Percentiles rank a stretch among this genome's conserved stretches.
phyloP scores from a whole-genome alignment of 2,113 vertebrate genomes.

The Nerophis ophidion region DNA sequence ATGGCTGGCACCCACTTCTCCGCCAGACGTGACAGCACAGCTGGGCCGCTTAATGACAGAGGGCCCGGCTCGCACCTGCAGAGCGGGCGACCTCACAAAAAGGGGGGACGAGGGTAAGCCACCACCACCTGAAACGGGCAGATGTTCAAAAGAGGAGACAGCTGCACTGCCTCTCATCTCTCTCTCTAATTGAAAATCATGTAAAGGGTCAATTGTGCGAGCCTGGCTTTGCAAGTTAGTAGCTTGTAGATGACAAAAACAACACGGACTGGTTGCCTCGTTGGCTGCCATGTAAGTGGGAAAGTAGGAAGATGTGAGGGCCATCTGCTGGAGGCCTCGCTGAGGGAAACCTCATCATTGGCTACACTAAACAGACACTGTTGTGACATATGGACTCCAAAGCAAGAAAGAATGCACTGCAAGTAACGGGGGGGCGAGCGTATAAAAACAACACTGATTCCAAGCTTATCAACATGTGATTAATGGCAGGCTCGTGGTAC shows the following conservation, averaged over 20 bases:
- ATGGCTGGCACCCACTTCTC: slow-evolving; percentile 75
- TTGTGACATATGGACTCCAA: slow-evolving; percentile 56
- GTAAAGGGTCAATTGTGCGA: slow-evolving; percentile 69
- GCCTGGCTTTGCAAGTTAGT: slow-evolving; percentile 41
- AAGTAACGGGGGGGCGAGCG: not conserved
- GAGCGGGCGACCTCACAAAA: slow-evolving; percentile 51
- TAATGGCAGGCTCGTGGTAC: slow-evolving; percentile 7
- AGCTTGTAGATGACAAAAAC: slow-evolving; percentile 50
- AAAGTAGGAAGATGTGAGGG: slow-evolving; percentile 40
- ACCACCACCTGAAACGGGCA: slow-evolving; percentile 60
- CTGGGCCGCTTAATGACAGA: slow-evolving; percentile 82
- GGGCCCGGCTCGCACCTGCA: slow-evolving; percentile 80
- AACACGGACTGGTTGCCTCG: slow-evolving; percentile 50
- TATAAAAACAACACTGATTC: slow-evolving; percentile 32
- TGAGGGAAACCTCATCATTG: slow-evolving; percentile 52
- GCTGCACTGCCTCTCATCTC: slow-evolving; percentile 54
- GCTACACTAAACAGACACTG: slow-evolving; percentile 52
- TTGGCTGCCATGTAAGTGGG: slow-evolving; percentile 53
- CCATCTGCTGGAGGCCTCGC: slow-evolving; percentile 61
- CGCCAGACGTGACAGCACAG: slow-evolving; percentile 79
- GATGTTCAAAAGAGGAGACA: slow-evolving; percentile 65
- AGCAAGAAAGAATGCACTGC: slow-evolving; percentile 11
- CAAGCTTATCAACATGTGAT: slow-evolving; percentile 31
- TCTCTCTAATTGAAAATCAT: slow-evolving; percentile 67
- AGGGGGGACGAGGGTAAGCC: slow-evolving; percentile 29